Conservation (phyloP, 2,113 vertebrate genomes). For the Nothocercus julius region DNA sequence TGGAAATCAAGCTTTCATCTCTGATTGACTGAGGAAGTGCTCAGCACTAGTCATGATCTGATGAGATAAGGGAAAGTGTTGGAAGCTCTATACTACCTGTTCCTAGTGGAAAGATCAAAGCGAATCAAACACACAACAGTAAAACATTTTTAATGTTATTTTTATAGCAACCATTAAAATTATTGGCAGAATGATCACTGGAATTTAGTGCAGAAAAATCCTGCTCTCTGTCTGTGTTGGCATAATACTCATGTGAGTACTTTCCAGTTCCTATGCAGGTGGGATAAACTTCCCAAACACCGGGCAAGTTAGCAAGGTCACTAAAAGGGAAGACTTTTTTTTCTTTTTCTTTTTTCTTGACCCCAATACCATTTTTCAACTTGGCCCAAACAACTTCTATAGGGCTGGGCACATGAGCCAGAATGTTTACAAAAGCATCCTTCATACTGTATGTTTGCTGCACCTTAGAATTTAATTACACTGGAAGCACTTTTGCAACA, state of each 20-base stretch:
- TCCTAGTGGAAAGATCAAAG: not conserved
- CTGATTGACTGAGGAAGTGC: not conserved
- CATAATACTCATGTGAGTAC: accelerated
- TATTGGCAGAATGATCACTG: not conserved
- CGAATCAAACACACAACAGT: not conserved
- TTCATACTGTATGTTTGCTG: not conserved
- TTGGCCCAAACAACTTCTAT: not conserved
- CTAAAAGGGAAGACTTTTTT: not conserved
- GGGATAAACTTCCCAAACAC: not conserved
- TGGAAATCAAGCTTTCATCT: not conserved
- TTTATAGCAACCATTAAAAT: not conserved
- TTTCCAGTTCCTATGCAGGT: not conserved
- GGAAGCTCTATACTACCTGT: not conserved
- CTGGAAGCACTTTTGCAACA: not conserved
- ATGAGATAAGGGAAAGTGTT: not conserved
- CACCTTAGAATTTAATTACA: not conserved
- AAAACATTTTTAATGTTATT: not conserved
- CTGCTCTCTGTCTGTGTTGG: not conserved
- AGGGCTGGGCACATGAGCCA: not conserved
- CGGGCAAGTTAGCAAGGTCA: not conserved
- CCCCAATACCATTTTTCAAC: not conserved
- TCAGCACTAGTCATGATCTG: not conserved
- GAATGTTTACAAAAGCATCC: not conserved
- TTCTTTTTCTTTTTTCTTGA: not conserved
- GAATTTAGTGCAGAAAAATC: not conserved